Conservation (phyloP, 2,113 vertebrate species). For the Pteronura brasiliensis region DNA sequence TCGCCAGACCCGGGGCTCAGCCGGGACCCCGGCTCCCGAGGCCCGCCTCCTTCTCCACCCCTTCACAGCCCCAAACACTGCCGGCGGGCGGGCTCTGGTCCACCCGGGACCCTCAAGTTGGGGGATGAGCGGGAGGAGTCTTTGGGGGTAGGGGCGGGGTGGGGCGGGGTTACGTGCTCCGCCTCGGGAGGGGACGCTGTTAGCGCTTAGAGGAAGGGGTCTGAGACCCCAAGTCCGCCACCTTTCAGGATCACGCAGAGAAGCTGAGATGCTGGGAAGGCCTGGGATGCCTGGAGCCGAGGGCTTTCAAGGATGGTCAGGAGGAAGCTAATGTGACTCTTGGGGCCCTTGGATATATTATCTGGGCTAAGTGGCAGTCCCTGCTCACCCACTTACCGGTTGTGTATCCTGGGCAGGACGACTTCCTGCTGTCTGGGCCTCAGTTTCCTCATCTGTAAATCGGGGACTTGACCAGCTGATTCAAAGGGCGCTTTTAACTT, state of each 20-base stretch:
- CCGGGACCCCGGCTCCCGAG: not conserved
- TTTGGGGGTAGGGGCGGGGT: not conserved
- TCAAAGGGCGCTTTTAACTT: not conserved
- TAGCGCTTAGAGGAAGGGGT: not conserved
- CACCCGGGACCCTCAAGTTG: not conserved
- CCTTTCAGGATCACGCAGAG: not conserved
- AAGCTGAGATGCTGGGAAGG: not conserved
- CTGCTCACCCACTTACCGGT: not conserved
- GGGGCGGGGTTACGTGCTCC: not conserved
- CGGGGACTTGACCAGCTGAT: not conserved
- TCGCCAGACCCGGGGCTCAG: not conserved
- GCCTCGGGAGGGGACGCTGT: fast-evolving
- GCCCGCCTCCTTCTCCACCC: not conserved
- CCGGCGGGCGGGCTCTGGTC: not conserved
- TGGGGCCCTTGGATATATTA: not conserved
- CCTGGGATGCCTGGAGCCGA: not conserved
- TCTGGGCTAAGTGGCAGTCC: not conserved
- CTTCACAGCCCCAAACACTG: not conserved
- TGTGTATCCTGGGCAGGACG: not conserved
- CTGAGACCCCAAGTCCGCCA: not conserved
- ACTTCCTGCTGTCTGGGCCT: not conserved
- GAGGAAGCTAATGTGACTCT: not conserved
- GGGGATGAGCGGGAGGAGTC: not conserved
- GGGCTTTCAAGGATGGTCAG: not conserved
- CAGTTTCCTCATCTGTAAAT: slow-evolving; percentile 60